Conservation (phyloP, 30 jellyfish, hydroid and myxozoan genomes). For the Turritopsis dohrnii region DNA sequence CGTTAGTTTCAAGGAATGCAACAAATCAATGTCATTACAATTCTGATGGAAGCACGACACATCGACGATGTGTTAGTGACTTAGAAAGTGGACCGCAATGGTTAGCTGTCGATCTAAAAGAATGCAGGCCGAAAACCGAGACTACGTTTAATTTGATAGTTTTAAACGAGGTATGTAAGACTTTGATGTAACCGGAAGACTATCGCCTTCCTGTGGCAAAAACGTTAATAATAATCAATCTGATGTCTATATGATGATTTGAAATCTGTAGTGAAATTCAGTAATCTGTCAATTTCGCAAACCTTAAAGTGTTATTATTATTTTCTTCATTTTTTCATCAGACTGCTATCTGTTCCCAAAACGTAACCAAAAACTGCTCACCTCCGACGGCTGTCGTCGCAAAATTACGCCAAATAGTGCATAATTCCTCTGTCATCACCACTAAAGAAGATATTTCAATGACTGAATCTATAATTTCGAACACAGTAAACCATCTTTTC, state of each 20-base stretch:
- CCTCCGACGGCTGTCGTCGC: neutral
- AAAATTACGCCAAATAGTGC: neutral
- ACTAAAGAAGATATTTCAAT: constrained; percentile 5
- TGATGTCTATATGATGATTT: too few species aligned
- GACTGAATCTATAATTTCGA: neutral
- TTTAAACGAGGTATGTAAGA: neutral
- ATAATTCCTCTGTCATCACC: neutral
- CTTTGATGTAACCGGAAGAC: neutral
- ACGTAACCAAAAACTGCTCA: neutral
- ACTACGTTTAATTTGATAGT: neutral
- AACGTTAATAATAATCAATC: too few species aligned
- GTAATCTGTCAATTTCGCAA: too few species aligned
- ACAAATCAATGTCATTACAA: neutral
- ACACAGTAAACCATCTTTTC: neutral
- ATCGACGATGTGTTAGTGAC: constrained; percentile 23
- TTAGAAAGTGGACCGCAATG: constrained; percentile 7
- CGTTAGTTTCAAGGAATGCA: constrained; percentile 7
- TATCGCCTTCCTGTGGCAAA: too few species aligned
- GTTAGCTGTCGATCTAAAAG: neutral
- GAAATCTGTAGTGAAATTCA: too few species aligned
- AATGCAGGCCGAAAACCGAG: constrained; percentile 13
- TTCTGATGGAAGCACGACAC: neutral
- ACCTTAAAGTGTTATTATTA: too few species aligned
- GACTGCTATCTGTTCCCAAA: neutral
- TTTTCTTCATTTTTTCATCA: neutral